These are phyloP conservation scores for Hydra vulgaris DNA, from an alignment of 30 jellyfish, hydroid and myxozoan species.

Conservation along the genomic window DNA sequence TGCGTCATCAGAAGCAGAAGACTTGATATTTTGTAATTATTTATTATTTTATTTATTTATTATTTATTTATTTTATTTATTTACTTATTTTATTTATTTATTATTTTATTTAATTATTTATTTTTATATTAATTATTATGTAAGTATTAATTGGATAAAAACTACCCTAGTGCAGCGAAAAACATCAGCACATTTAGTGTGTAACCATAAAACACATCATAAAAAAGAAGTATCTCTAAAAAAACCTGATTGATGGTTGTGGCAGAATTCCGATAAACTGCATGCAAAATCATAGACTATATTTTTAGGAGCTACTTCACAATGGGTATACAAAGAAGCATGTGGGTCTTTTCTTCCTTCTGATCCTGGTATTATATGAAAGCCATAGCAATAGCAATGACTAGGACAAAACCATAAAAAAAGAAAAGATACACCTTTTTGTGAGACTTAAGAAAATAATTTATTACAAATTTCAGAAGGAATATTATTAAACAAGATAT, in stretches of 20 bases:
- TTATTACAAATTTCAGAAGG: not conserved
- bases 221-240: not conserved
- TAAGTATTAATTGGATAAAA: not conserved
- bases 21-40: not conserved
- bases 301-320: not conserved
- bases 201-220: conserved; percentile 7
- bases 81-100: too few species aligned
- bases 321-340: conserved; percentile 4
- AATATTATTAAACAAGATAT: not conserved
- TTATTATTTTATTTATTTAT: not conserved
- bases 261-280: not conserved
- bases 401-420: conserved; percentile 7
- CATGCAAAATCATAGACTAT: conserved; percentile 6
- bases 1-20: conserved; percentile 5
- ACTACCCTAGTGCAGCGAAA: not conserved
- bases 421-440: conserved; percentile 2
- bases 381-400: conserved; percentile 4
- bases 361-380: conserved; percentile 10
- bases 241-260: not conserved
- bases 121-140: too few species aligned
- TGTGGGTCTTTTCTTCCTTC: conserved; percentile 6
- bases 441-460: not conserved
- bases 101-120: too few species aligned
- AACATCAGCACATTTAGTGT: conserved; percentile 4
- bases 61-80: too few species aligned